phyloP scores from a whole-genome alignment of 1,140 invertebrate genomes.

The Gonatopus flavifemur region DNA sequence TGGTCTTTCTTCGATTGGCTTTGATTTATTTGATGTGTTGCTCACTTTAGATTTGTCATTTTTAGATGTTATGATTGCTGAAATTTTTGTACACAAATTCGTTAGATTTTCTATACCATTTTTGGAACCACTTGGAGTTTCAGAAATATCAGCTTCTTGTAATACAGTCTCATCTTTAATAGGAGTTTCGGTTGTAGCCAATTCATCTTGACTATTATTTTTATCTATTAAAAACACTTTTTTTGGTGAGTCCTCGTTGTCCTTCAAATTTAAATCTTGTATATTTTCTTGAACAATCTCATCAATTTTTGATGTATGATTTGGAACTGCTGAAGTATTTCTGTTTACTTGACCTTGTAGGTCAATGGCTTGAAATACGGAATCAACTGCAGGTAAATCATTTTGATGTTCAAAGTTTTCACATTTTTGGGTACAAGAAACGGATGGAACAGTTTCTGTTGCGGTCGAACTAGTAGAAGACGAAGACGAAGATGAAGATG shows the following conservation, averaged over 20 bases:
- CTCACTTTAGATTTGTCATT: constrained; percentile 2
- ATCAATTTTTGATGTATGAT: no score
- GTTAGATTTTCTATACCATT: constrained; percentile 39
- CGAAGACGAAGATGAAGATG: constrained; percentile 19
- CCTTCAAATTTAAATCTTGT: background rate
- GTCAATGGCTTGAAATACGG: no score
- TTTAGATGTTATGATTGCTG: constrained; percentile 31
- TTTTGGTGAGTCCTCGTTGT: constrained; percentile 35
- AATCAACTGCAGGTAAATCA: no score
- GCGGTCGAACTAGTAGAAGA: constrained; percentile 19
- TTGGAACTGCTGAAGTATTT: no score
- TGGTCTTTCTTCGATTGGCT: constrained; percentile 12
- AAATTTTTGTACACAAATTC: constrained; percentile 46
- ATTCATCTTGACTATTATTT: constrained; percentile 16
- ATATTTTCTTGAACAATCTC: no score
- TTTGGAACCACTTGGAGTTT: constrained; percentile 50
- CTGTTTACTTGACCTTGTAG: no score
- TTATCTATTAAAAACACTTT: constrained; percentile 43
- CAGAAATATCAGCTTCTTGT: constrained; percentile 44
- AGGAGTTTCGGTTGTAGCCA: constrained; percentile 39
- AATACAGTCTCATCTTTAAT: constrained; percentile 43
- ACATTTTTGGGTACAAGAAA: constrained; percentile 4
- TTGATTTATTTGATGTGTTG: constrained; percentile 11
- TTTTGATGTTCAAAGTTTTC: no score
- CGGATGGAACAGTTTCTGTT: constrained; percentile 11